phyloP scores from a whole-genome alignment of 2,888 invertebrate genomes.

The Acanthopleura granulata region DNA sequence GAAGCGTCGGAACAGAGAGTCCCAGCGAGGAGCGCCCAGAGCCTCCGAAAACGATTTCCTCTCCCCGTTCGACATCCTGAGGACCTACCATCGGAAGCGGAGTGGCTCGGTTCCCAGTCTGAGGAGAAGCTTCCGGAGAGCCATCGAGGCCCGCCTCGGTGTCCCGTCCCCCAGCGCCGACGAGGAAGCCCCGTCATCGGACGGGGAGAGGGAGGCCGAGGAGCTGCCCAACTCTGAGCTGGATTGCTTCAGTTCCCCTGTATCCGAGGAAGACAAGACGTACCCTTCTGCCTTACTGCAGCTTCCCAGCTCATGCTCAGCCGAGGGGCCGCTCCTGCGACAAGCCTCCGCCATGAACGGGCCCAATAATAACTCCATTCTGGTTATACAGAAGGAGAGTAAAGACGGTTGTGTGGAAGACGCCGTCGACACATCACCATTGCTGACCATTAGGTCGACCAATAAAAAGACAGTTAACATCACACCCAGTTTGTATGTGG shows the following conservation, averaged over 20 bases:
- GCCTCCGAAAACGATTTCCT: conserved; percentile 6
- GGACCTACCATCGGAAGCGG: conserved; percentile 11
- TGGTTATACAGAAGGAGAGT: not conserved
- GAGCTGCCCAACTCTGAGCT: not conserved
- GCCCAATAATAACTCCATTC: not conserved
- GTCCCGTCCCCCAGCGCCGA: not conserved
- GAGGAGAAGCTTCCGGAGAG: conserved; percentile 2
- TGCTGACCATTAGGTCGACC: not conserved
- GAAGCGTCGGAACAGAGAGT: conserved; percentile 36
- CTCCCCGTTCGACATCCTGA: not conserved
- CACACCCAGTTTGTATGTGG: not conserved
- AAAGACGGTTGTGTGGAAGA: not conserved
- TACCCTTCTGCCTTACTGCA: not conserved
- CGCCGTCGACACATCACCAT: not conserved
- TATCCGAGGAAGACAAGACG: not conserved
- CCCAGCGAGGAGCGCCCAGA: not conserved
- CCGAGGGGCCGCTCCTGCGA: not conserved
- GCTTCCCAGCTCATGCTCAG: not conserved
- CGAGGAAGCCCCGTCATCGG: not conserved
- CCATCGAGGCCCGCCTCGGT: not conserved
- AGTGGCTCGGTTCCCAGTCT: conserved; percentile 8
- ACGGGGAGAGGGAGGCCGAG: not conserved
- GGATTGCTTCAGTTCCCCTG: not conserved
- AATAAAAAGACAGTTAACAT: not conserved
- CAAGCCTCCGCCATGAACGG: conserved; percentile 2